phyloP scores from a whole-genome alignment of 1,140 invertebrate species.

The Cyclargus thomasi region DNA sequence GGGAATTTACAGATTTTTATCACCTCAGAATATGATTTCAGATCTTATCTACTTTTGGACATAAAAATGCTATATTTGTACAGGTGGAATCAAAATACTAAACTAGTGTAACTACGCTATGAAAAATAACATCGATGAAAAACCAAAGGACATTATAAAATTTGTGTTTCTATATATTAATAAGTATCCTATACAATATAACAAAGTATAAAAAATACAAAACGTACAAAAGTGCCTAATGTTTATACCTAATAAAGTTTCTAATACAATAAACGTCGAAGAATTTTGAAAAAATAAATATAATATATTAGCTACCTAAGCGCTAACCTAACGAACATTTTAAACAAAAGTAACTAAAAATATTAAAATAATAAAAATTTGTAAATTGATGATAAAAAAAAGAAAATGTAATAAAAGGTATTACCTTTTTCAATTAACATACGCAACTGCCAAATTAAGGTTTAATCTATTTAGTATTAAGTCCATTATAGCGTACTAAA shows the following conservation, averaged over 20 bases:
- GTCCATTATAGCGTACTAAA: background rate
- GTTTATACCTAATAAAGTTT: slow-evolving; percentile 7
- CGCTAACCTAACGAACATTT: background rate
- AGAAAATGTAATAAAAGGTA: no score
- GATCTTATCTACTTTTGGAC: slow-evolving; percentile 5
- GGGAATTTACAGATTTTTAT: background rate
- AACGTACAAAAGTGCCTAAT: slow-evolving; percentile 12
- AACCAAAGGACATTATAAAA: background rate
- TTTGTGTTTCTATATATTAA: slow-evolving; percentile 5
- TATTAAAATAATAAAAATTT: background rate
- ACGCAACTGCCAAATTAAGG: background rate
- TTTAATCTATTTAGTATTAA: background rate
- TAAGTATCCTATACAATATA: slow-evolving; percentile 15
- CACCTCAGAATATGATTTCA: background rate
- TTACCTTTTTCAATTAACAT: background rate
- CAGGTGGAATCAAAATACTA: background rate
- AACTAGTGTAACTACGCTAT: background rate
- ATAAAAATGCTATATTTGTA: slow-evolving; percentile 10
- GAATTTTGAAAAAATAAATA: background rate
- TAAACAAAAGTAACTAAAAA: background rate
- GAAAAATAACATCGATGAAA: background rate
- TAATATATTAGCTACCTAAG: slow-evolving; percentile 12
- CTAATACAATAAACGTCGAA: slow-evolving; percentile 2
- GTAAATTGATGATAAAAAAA: background rate
- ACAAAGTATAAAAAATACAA: slow-evolving; percentile 16